Evolutionary conservation across 2,888 invertebrate species (phyloP), one percentile per base, ranked within the genome.

Genomic region (Rhagonycha fulva): DNA sequence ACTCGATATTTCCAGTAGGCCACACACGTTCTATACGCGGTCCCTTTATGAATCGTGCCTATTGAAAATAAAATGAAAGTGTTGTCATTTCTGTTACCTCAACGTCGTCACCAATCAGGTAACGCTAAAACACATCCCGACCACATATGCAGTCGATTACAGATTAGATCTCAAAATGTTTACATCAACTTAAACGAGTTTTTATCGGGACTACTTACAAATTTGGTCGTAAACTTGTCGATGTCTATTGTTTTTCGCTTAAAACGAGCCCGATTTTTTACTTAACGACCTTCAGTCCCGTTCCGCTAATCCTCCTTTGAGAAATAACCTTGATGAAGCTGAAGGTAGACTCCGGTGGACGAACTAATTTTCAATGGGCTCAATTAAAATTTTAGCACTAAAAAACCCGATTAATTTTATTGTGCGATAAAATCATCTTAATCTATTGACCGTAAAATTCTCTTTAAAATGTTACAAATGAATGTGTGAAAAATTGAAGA

Each of bases 1-100:
- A 81, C 75, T 76, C 70, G 78, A 76, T 79, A 79, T 80, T 80
- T 80, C 76, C 79, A 79, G 78, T 76, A 76, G 81, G 79, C 81
- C 81, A 81, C 81, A 81, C 81, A 79, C 80, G 77, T 71, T 72
- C 69, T 61, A 62, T 69, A 23, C 66, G 70, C 19, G 32, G 78
- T 75, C 32, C 47, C 62, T 79, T 76, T 66, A 68, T 67, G 71
- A 68, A 69, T 72, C 72, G 71, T 76, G 76, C 71, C 73, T 32
- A 26, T 30, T 63, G 61, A 68, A 72, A 62, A 14, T 23, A 14
- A 47, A 26, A 66, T 62, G 30, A 24, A 47, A 60, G 26, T 68
- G 61, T 62, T 67, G 61, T 68, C 68, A 19, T 68, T 72, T 68
- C 24, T 26, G 62, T 67, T 68, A 28, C 14, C 62, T 32, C 26